phyloP scores from a whole-genome alignment of 2,113 vertebrate genomes.

The Sminthopsis crassicaudata region DNA sequence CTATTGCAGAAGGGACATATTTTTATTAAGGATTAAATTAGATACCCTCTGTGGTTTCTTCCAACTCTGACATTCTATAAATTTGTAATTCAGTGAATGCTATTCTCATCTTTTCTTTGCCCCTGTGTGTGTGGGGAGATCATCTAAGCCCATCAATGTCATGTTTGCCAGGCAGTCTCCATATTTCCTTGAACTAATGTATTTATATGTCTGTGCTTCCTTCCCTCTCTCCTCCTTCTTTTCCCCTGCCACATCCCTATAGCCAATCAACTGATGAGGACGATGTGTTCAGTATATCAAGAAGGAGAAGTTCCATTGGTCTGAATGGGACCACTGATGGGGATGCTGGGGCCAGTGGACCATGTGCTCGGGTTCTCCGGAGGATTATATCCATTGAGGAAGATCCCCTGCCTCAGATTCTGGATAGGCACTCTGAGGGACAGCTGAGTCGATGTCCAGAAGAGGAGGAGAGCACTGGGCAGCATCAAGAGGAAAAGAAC shows the following conservation, averaged over 20 bases:
- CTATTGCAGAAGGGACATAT: background rate
- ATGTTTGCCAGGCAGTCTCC: background rate
- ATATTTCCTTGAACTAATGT: background rate
- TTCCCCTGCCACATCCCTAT: background rate
- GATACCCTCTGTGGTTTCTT: background rate
- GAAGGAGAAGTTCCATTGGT: conserved; percentile 79
- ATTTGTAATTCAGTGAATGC: background rate
- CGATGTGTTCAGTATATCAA: conserved; percentile 75
- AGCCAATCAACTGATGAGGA: conserved; percentile 87
- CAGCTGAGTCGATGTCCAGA: conserved; percentile 85
- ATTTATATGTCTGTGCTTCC: background rate
- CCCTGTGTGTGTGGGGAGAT: background rate
- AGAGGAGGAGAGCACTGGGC: conserved; percentile 77
- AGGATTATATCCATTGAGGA: conserved; percentile 97
- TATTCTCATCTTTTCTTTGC: background rate
- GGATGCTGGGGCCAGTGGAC: conserved; percentile 47
- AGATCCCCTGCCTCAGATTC: conserved; percentile 92
- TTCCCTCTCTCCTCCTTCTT: background rate
- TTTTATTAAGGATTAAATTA: background rate
- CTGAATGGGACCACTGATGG: conserved; percentile 79
- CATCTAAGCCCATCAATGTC: background rate
- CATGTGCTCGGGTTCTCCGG: conserved; percentile 72
- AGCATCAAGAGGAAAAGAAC: background rate
- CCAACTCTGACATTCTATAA: background rate
- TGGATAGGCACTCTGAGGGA: conserved; percentile 82